Evolutionary conservation across 2,888 invertebrate genomes (phyloP), one percentile per base, ranked within the genome.

Genomic region (Panorpa germanica): DNA sequence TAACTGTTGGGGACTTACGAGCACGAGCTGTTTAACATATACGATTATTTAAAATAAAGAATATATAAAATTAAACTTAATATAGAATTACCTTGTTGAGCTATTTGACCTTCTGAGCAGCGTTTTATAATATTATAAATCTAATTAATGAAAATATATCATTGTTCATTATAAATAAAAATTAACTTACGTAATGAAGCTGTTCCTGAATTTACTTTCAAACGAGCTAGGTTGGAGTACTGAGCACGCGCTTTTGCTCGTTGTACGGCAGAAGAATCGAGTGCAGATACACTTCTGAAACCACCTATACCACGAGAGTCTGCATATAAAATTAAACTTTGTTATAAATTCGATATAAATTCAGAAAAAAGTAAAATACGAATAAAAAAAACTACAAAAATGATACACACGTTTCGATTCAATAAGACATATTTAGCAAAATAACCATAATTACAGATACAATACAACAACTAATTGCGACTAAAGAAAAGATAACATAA

Each of bases 251-350:
- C 81, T 43, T 78, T 75, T 19, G 88, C 90, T 25, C 90, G 63
- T 52, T 85, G 82, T 18, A 77, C 88, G 19, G 88, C 86, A 48
- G 83, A 83, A 39, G 88, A 69, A 61, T 95, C 93, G 45, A 91
- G 80, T 24, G 91, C 93, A 31, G 90, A 91, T 47, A 82, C 82
- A 30, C 91, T 90, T 39, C 91, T 69, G 45, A 78, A 60, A 43
- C 70, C 65, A 29, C 50, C 46, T 34, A n/a, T n/a, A n/a, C n/a
- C n/a, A n/a, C n/a, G n/a, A n/a, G n/a, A n/a, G n/a, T n/a, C n/a
- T n/a, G n/a, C n/a, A n/a, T n/a, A n/a, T n/a, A n/a, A n/a, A n/a
- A n/a, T n/a, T n/a, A n/a, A n/a, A n/a, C n/a, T n/a, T n/a, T n/a
- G n/a, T n/a, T n/a, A n/a, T n/a, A n/a, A n/a, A n/a, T n/a, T n/a